Evolutionary conservation across 2,113 vertebrate genomes (phyloP).

Genomic region (Trachemys scripta): DNA sequence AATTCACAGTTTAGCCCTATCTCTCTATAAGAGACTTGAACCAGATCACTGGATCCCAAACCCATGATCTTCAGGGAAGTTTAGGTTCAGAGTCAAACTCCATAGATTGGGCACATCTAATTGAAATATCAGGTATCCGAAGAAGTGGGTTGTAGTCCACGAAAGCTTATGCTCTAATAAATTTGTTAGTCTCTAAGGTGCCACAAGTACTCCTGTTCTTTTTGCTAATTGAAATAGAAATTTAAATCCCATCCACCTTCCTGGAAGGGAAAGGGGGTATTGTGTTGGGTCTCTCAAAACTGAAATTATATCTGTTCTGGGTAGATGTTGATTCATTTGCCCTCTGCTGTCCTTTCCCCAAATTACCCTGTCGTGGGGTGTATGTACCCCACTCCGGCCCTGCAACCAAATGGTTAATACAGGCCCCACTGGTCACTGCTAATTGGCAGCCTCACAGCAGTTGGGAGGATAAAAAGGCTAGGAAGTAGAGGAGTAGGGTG

Average conservation of each 20-base stretch:
- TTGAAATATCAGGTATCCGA: too few relatives aligned
- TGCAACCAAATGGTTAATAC: background rate
- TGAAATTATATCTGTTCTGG: background rate
- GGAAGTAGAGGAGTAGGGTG: background rate
- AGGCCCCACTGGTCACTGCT: background rate
- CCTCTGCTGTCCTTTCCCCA: background rate
- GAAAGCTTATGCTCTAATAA: too few relatives aligned
- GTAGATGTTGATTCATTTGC: background rate
- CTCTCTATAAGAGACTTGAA: background rate
- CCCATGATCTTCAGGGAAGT: background rate
- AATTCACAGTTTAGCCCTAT: background rate
- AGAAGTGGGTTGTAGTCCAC: too few relatives aligned
- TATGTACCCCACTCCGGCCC: background rate
- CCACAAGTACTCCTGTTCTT: too few relatives aligned
- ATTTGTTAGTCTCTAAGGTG: too few relatives aligned
- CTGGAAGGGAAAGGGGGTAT: background rate
- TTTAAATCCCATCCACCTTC: background rate
- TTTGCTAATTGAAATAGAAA: background rate
- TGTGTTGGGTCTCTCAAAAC: background rate
- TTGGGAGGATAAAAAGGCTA: background rate
- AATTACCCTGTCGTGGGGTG: background rate
- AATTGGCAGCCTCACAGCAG: background rate
- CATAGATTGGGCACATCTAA: background rate
- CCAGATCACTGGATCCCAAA: background rate
- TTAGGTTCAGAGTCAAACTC: background rate